phyloP scores from a whole-genome alignment of 2,113 vertebrate species.

The Toxotes chatareus region DNA sequence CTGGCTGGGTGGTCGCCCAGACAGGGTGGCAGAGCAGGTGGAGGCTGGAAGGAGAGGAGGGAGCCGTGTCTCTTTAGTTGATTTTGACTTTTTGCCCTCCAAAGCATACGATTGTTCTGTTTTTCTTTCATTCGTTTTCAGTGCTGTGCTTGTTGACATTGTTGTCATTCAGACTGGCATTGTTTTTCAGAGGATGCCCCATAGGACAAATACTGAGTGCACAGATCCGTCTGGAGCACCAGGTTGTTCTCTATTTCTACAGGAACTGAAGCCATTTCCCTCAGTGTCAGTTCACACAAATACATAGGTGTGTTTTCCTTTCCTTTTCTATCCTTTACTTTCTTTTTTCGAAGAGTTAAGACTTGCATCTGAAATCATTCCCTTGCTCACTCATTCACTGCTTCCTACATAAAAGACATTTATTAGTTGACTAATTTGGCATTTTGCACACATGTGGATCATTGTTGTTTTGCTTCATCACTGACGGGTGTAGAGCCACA shows the following conservation, averaged over 20 bases:
- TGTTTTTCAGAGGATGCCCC: constrained; percentile 37
- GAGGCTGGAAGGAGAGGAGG: constrained; percentile 30
- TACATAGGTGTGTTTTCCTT: neutral
- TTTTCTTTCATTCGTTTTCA: constrained; percentile 20
- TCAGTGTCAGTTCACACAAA: constrained; percentile 11
- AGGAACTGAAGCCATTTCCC: constrained; percentile 8
- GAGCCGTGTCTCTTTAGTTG: constrained; percentile 10
- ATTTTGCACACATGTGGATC: neutral
- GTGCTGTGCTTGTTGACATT: constrained; percentile 23
- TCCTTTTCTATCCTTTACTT: neutral
- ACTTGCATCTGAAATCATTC: too few relatives aligned
- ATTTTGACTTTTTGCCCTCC: constrained; percentile 21
- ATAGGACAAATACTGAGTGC: constrained; percentile 40
- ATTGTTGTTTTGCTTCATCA: neutral
- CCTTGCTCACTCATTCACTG: neutral
- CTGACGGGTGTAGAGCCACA: neutral
- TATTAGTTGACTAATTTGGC: neutral
- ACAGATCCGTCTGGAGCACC: constrained; percentile 56
- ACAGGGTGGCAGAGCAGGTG: constrained; percentile 43
- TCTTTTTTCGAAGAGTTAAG: too few relatives aligned
- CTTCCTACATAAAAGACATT: neutral
- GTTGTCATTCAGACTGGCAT: constrained; percentile 46
- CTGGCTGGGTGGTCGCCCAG: constrained; percentile 55
- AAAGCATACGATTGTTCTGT: constrained; percentile 23
- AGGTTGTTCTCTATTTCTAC: constrained; percentile 57